These are phyloP conservation scores for Buceros bicornis DNA, from an alignment of 2,797 vertebrate species.

Conservation along the genomic window DNA sequence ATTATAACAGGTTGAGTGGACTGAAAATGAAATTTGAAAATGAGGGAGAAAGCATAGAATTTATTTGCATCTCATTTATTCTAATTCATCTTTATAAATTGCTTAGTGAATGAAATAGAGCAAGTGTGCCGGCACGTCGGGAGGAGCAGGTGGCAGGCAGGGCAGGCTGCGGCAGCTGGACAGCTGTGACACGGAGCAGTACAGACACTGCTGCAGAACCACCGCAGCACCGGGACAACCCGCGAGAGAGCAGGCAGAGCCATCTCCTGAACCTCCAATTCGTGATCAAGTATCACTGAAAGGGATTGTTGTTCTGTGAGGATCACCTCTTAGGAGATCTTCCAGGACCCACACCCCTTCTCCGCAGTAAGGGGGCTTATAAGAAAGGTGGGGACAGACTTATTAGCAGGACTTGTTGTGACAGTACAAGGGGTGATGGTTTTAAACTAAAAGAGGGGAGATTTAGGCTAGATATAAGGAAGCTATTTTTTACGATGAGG, in stretches of 20 bases:
- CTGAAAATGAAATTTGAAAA: constrained; percentile 87
- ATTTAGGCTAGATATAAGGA: background rate
- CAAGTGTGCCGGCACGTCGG: background rate
- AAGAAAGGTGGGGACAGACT: background rate
- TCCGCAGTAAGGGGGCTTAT: background rate
- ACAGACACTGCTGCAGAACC: background rate
- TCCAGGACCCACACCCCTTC: background rate
- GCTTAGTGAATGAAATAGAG: constrained; percentile 71
- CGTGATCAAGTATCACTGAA: no score
- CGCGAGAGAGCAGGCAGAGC: accelerated
- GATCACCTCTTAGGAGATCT: background rate
- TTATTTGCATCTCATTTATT: constrained; percentile 86
- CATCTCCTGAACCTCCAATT: background rate
- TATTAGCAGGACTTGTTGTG: background rate
- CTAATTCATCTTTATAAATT: constrained; percentile 76
- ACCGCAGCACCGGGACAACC: accelerated
- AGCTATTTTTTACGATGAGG: background rate
- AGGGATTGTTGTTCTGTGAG: background rate
- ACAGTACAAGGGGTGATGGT: background rate
- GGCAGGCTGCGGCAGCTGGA: background rate
- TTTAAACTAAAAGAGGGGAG: background rate
- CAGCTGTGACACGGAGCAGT: background rate
- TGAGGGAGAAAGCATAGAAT: constrained; percentile 81
- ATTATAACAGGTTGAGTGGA: constrained; percentile 88
- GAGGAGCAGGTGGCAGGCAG: constrained; percentile 11